Percentiles rank a stretch among this genome's conserved stretches.
Evolutionary conservation across 2,888 invertebrate genomes (phyloP).

Genomic region (Lissonota sp.): DNA sequence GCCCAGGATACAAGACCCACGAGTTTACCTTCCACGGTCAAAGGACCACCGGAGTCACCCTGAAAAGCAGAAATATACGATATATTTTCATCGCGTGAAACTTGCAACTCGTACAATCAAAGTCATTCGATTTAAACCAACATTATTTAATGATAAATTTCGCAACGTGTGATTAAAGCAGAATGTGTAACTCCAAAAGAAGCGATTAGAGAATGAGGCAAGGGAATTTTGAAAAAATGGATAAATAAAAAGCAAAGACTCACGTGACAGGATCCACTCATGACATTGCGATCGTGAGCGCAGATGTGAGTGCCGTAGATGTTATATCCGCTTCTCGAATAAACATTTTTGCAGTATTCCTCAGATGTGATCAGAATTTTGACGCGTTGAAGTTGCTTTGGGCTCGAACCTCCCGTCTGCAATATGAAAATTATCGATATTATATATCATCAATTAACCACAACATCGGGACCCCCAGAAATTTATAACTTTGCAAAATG

Average conservation of each 20-base stretch:
- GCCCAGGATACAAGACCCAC: slow-evolving; percentile 77
- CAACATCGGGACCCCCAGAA: too few relatives aligned
- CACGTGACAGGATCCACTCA: slow-evolving; percentile 69
- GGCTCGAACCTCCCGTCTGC: slow-evolving; percentile 72
- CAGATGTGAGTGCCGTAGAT: slow-evolving; percentile 67
- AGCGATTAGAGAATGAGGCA: too few relatives aligned
- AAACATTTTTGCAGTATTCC: slow-evolving; percentile 81
- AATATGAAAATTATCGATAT: slow-evolving; percentile 15
- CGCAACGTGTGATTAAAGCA: background rate
- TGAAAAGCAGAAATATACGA: slow-evolving; percentile 75
- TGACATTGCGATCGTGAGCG: slow-evolving; percentile 62
- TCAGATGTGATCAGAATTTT: slow-evolving; percentile 85
- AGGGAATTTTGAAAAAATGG: background rate
- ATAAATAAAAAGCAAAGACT: slow-evolving; percentile 29
- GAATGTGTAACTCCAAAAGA: background rate
- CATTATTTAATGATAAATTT: background rate
- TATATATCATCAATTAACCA: too few relatives aligned
- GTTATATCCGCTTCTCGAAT: slow-evolving; percentile 29
- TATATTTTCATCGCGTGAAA: too few relatives aligned
- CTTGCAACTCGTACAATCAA: too few relatives aligned
- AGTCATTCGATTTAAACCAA: background rate
- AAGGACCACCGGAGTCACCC: slow-evolving; percentile 65
- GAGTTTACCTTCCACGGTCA: slow-evolving; percentile 74
- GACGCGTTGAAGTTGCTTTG: slow-evolving; percentile 84
- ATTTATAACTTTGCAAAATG: too few relatives aligned